These are phyloP conservation scores for Nothoprocta pentlandii DNA, from an alignment of 2,113 vertebrate species.

Conservation along the genomic window DNA sequence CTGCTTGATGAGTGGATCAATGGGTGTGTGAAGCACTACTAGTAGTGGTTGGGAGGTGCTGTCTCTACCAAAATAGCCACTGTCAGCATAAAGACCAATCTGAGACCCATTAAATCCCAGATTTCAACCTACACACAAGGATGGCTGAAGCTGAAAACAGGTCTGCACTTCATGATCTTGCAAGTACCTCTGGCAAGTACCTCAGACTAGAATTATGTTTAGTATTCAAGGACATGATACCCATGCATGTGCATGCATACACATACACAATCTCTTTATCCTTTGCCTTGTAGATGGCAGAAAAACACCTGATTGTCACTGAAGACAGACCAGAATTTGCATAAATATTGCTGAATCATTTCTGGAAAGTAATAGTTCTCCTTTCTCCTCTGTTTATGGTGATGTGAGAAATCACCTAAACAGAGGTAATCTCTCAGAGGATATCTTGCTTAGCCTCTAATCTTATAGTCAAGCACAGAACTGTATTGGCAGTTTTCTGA, in stretches of 20 bases:
- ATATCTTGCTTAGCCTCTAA: neutral
- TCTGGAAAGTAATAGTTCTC: neutral
- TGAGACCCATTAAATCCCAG: neutral
- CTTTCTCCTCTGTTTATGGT: neutral
- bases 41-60: neutral
- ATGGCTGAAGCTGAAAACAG: neutral
- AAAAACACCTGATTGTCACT: neutral
- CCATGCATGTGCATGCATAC: fast-evolving
- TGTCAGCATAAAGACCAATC: neutral
- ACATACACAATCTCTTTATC: neutral
- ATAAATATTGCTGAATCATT: neutral
- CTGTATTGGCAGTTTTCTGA: neutral
- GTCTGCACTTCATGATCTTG: neutral
- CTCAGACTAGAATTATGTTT: neutral
- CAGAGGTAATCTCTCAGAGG: neutral
- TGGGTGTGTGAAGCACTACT: fast-evolving
- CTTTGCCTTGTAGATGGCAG: neutral
- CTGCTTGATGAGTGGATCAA: neutral
- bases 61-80: neutral
- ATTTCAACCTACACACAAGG: neutral
- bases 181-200: neutral
- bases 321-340: neutral
- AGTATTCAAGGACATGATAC: neutral
- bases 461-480: neutral
- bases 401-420: neutral